Evolutionary conservation across 1,140 invertebrate genomes (phyloP).

Genomic region (Lanistes nyassanus): DNA sequence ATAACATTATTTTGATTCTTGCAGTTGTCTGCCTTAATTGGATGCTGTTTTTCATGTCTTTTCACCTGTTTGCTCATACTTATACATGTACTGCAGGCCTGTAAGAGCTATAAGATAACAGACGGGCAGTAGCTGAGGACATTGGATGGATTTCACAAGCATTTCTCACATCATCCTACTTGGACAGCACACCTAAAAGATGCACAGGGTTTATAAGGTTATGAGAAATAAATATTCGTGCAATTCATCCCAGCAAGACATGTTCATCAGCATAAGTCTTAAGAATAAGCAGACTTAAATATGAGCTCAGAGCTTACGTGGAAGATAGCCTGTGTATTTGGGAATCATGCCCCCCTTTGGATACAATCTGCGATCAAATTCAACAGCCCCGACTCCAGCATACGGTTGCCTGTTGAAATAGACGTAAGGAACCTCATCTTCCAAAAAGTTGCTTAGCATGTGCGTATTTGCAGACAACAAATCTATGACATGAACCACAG

Average conservation of each 20-base stretch:
- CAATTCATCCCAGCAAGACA: too few species aligned
- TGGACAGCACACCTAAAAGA: too few species aligned
- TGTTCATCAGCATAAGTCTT: too few species aligned
- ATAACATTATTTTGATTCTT: constrained; percentile 3
- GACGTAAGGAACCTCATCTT: constrained; percentile 2
- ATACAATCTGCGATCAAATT: constrained; percentile 50
- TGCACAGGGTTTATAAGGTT: too few species aligned
- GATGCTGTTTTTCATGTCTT: background rate
- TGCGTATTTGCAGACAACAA: too few species aligned
- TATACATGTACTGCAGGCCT: background rate
- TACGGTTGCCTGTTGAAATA: constrained; percentile 28
- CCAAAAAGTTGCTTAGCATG: background rate
- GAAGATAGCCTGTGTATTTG: constrained; percentile 66
- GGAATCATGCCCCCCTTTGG: constrained; percentile 65
- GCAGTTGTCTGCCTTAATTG: background rate
- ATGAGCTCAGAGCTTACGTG: constrained; percentile 56
- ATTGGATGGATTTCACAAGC: too few species aligned
- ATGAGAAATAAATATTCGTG: too few species aligned
- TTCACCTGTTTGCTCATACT: background rate
- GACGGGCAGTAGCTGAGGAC: too few species aligned
- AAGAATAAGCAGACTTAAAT: background rate
- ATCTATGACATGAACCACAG: too few species aligned
- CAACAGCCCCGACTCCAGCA: constrained; percentile 5
- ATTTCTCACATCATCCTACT: too few species aligned
- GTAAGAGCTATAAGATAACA: too few species aligned